Base-by-base conservation (phyloP, 2,888 invertebrate genomes). In the Aphodius sticticus region DNA sequence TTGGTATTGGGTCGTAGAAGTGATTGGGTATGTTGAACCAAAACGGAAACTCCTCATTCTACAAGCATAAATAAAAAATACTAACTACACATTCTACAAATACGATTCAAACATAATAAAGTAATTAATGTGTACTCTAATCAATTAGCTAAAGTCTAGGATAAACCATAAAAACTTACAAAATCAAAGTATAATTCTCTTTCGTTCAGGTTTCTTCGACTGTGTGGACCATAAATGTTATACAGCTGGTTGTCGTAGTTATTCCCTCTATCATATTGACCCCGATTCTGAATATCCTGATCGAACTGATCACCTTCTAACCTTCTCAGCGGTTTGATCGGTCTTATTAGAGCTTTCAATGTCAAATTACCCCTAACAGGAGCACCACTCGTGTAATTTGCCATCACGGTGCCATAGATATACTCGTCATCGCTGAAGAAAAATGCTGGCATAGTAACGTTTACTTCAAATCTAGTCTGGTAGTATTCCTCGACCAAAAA, bases 401-500 rank as follows among this genome's bases (percentile, higher is more conserved):
- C 98, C 93, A 96, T 95, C 2, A 99, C 93, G 0, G 94, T 93
- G 0, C 98, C 99, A 86, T 94, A 92, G 86, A 99, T 94, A 86
- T 91, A 97, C 9, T 91, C 93, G 85, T 97, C 97, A 26, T 95
- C 95, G 85, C 95, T 96, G 88, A 97, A 95, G 90, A 98, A 96
- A 89, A 97, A 97, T 0, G 97, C 95, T 0, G 98, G 96, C 95
- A 98, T 97, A 0, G 97, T 97, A 0, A 99, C 97, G 89, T 98
- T 98, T 0, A 97, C 96, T 91, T 98, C 98, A 87, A 96, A 98
- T 84, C 97, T 92, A 0, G 97, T 97, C 89, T 97, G 97, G 89
- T 97, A 98, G 90, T 97, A 98, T 90, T 98, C 98, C 88, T 98
- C 97, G 0, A 99, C 97, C 6, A 94, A 89, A 89, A 98, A 98